phyloP scores from a whole-genome alignment of 2,888 invertebrate species.

The Abrostola tripartita region DNA sequence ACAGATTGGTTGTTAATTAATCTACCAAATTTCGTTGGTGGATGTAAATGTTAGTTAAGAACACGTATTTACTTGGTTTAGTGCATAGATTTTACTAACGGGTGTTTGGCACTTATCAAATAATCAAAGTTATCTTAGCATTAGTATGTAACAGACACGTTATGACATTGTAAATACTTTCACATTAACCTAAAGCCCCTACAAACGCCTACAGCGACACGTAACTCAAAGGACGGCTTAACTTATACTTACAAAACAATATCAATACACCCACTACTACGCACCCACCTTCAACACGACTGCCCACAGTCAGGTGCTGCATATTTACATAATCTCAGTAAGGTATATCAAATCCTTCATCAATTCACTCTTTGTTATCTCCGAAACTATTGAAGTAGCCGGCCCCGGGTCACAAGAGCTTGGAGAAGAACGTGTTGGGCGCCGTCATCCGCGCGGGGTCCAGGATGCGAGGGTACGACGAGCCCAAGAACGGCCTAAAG shows the following conservation, averaged over 20 bases:
- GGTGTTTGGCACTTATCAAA: no score
- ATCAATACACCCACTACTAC: background rate
- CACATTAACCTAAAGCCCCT: background rate
- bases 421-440: constrained; percentile 81
- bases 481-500: constrained; percentile 79
- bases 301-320: constrained; percentile 11
- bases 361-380: constrained; percentile 74
- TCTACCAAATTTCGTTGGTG: no score
- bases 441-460: constrained; percentile 80
- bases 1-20: no score
- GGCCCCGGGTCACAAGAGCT: constrained; percentile 83
- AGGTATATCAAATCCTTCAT: constrained; percentile 67
- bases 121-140: no score
- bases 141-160: no score
- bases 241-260: constrained; percentile 6
- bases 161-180: no score
- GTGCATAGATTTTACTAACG: no score
- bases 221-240: constrained; percentile 29
- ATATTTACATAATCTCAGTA: constrained; percentile 3
- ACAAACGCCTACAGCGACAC: constrained; percentile 8
- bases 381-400: constrained; percentile 74
- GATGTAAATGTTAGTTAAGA: no score
- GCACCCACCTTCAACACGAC: background rate
- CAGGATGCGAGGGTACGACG: constrained; percentile 78
- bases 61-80: no score